These are phyloP conservation scores for Cryptus viduatorius DNA, from an alignment of 2,888 invertebrate genomes.

Conservation along the genomic window DNA sequence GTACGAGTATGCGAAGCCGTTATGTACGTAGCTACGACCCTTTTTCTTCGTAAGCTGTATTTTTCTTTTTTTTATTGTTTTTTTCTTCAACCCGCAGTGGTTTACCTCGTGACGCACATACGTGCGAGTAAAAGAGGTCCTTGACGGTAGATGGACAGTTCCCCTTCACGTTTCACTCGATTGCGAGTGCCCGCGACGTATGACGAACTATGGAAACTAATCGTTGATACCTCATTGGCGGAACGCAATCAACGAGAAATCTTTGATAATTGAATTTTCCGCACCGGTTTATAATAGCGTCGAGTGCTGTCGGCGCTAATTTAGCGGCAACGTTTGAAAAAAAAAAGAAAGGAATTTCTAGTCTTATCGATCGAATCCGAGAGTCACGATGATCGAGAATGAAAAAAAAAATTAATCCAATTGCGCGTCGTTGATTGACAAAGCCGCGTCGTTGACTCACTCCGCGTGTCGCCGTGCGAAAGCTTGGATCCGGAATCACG, in stretches of 20 bases:
- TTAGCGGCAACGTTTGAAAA: not conserved
- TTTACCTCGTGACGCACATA: slow-evolving; percentile 56
- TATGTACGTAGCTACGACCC: slow-evolving; percentile 41
- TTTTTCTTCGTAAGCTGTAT: slow-evolving; percentile 25
- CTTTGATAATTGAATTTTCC: slow-evolving; percentile 4
- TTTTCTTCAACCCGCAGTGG: slow-evolving; percentile 8
- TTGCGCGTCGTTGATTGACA: slow-evolving; percentile 73
- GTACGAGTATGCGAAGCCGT: slow-evolving; percentile 31
- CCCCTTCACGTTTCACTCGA: slow-evolving; percentile 7
- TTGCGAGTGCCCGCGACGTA: slow-evolving; percentile 37
- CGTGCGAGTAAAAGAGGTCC: slow-evolving; percentile 68
- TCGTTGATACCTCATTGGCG: not conserved
- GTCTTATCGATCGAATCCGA: slow-evolving; percentile 38
- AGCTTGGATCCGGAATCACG: slow-evolving; percentile 50
- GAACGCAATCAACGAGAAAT: not conserved
- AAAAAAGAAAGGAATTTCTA: slow-evolving; percentile 12
- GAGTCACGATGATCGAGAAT: slow-evolving; percentile 40
- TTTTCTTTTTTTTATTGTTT: slow-evolving; percentile 41
- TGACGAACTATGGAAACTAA: not conserved
- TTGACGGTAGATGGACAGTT: slow-evolving; percentile 64
- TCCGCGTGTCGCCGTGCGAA: slow-evolving; percentile 62
- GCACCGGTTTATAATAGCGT: not conserved
- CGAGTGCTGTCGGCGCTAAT: not conserved
- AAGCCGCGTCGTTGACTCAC: slow-evolving; percentile 76
- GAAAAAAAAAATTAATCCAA: slow-evolving; percentile 76